Conservation (phyloP, 1,140 invertebrate species). For the Temnothorax nylanderi region DNA sequence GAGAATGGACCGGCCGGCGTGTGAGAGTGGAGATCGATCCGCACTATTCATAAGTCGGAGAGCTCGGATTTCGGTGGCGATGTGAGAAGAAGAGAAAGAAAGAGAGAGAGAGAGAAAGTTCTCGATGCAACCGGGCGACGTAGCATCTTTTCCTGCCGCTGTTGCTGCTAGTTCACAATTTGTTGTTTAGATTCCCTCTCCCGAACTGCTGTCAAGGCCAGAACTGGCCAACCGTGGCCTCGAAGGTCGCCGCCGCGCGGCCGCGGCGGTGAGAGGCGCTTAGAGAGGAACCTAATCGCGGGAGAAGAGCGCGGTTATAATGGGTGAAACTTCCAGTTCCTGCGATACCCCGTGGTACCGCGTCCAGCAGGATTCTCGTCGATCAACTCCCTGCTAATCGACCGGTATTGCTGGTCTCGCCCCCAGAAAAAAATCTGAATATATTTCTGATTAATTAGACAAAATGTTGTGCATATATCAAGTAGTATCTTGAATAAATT, state of each 20-base stretch:
- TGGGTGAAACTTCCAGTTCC: conserved; percentile 51
- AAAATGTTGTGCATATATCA: background rate
- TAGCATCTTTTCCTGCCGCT: conserved; percentile 25
- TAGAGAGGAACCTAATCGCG: conserved; percentile 40
- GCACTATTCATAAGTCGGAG: conserved; percentile 37
- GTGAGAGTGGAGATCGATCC: conserved; percentile 44
- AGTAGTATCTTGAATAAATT: background rate
- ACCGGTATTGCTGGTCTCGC: conserved; percentile 8
- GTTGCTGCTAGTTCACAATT: conserved; percentile 16
- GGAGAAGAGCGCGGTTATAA: conserved; percentile 27
- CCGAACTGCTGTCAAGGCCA: conserved; percentile 46
- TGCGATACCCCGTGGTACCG: background rate
- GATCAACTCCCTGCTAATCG: background rate
- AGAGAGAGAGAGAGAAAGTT: background rate
- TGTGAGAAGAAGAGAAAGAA: background rate
- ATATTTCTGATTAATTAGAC: conserved; percentile 26
- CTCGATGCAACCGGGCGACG: background rate
- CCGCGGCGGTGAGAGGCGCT: conserved; percentile 24
- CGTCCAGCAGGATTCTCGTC: conserved; percentile 7
- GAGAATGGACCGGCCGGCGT: conserved; percentile 35
- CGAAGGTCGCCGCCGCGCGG: conserved; percentile 31
- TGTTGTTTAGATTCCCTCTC: conserved; percentile 42
- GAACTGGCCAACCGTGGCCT: conserved; percentile 49
- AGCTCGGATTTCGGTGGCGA: conserved; percentile 30
- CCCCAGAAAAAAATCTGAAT: background rate